Evolutionary conservation across 2,113 vertebrate genomes (phyloP), one percentile per base, ranked within the genome.

Genomic region (Melozone crissalis): DNA sequence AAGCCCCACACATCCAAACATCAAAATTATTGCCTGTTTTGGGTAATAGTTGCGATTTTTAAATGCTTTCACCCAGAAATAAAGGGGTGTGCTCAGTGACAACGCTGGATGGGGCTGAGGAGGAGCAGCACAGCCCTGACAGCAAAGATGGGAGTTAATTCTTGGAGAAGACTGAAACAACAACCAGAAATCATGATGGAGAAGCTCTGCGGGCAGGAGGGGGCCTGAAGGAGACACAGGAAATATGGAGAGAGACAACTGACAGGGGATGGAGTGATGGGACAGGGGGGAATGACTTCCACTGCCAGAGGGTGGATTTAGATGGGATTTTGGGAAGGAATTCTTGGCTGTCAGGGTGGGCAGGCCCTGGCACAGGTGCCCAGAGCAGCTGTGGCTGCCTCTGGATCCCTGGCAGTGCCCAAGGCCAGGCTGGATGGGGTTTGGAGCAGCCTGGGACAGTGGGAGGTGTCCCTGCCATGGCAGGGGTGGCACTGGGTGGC

Each of bases 241-340:
- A n/a, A 30, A 46, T 0, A 3, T 4, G 61, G 18, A 51, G 5
- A 66, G 28, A 39, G 62, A 30, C 0, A 5, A 5, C 15, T 24
- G 0, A 0, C 1, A 21, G 2, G 15, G 46, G 28, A 3, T 75
- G 54, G 44, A 61, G 77, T 1, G 37, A 11, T 3, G 12, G 22
- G 11, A 35, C 37, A 33, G 16, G 1, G 1, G 19, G 1, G 20
- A 41, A 55, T 41, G 78, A 24, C 24, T 54, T 23, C n/a, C 2
- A 30, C 7, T 54, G 26, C 0, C 19, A 39, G 11, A 6, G 24
- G 0, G 54, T 0, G 1, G 28, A 1, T 1, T 4, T 3, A 2
- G 24, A 15, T 41, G 28, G 30, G 14, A 41, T 54, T 0, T 23
- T 15, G 28, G 62, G 78, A 3, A 47, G 9, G 2, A 81, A 61